Conservation (phyloP, 2,113 vertebrate genomes). For the Todiramphus chloris region DNA sequence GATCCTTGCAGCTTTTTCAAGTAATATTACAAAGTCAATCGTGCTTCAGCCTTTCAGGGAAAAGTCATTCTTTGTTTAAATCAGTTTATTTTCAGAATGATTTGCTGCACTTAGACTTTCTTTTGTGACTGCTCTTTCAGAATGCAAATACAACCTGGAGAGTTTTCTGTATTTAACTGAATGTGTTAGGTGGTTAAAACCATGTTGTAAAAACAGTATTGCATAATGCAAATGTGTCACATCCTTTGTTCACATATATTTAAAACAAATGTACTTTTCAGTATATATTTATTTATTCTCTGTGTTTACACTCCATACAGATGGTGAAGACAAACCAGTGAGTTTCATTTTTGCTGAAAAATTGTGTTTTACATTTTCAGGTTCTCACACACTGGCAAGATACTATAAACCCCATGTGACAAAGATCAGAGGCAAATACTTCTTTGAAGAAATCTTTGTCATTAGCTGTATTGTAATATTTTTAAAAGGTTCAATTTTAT, state of each 20-base stretch:
- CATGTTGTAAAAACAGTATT: background rate
- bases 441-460: background rate
- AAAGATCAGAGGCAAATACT: background rate
- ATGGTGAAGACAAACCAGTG: background rate
- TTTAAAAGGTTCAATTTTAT: background rate
- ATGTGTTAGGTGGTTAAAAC: constrained; percentile 21
- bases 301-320: constrained; percentile 7
- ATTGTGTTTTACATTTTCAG: background rate
- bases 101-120: constrained; percentile 23
- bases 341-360: constrained; percentile 6
- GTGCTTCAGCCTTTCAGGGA: background rate
- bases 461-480: background rate
- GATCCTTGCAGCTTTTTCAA: background rate
- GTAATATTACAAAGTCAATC: background rate
- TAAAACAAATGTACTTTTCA: background rate
- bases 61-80: background rate
- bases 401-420: background rate
- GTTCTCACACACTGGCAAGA: background rate
- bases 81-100: constrained; percentile 19
- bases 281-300: constrained; percentile 4
- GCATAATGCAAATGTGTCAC: background rate
- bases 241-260: background rate
- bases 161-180: constrained; percentile 7
- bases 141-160: background rate
- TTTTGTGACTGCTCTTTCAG: constrained; percentile 20